Percentiles rank a stretch among this genome's conserved stretches.
These are phyloP conservation scores for Drosophila aldrichi DNA, from an alignment of 2,888 invertebrate species.

Conservation along the genomic window DNA sequence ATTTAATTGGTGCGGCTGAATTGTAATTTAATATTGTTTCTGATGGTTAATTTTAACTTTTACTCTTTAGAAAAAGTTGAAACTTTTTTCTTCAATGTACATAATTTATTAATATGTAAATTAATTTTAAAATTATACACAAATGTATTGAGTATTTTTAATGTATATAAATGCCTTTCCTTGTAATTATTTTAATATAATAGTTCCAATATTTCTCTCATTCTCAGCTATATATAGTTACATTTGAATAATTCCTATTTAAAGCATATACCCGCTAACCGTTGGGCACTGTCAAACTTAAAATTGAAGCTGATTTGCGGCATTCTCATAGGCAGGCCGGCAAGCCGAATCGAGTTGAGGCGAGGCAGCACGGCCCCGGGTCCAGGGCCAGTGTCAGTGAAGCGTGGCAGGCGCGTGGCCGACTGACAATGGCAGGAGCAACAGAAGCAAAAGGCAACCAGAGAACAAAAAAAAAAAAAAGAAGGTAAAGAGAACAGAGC, in stretches of 20 bases:
- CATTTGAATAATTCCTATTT: background rate
- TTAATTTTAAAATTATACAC: no score
- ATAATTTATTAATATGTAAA: no score
- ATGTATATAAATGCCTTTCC: no score
- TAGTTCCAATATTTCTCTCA: no score
- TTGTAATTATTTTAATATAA: no score
- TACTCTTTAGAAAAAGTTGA: background rate
- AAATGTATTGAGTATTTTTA: no score
- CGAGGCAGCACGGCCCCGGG: conserved; percentile 2
- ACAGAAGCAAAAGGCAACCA: conserved; percentile 48
- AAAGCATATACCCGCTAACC: conserved; percentile 19
- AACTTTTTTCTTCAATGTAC: no score
- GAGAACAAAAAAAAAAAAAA: conserved; percentile 21
- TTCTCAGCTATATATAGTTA: no score
- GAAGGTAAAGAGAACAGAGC: conserved; percentile 5
- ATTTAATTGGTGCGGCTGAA: background rate
- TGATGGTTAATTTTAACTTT: background rate
- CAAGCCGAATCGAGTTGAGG: background rate
- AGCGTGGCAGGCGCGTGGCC: conserved; percentile 75
- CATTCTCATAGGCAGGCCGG: conserved; percentile 51
- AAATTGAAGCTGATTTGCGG: conserved; percentile 65
- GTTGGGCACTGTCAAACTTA: conserved; percentile 2
- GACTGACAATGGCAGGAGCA: conserved; percentile 73
- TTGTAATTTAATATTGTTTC: background rate
- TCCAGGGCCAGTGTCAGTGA: conserved; percentile 47